phyloP scores from a whole-genome alignment of 2,888 invertebrate genomes.

The Axea sp. region DNA sequence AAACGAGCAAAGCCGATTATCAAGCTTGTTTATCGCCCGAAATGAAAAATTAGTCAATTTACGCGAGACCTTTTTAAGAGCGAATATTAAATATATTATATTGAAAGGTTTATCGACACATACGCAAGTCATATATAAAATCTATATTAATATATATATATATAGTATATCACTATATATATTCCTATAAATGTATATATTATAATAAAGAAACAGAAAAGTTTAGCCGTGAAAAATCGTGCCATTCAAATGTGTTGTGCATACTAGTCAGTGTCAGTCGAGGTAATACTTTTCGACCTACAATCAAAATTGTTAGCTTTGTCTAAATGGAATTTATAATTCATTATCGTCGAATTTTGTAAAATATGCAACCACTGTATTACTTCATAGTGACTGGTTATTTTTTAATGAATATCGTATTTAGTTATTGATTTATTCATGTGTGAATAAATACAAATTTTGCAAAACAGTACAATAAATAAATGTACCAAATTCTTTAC shows the following conservation, averaged over 20 bases:
- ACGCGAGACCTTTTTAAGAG: slow-evolving; percentile 74
- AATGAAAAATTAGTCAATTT: slow-evolving; percentile 78
- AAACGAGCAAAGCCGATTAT: slow-evolving; percentile 17
- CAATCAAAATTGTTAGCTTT: slow-evolving; percentile 34
- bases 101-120: slow-evolving; percentile 50
- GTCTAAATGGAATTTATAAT: slow-evolving; percentile 26
- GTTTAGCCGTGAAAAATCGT: slow-evolving; percentile 49
- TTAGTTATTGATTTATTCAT: no score
- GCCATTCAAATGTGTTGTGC: slow-evolving; percentile 60
- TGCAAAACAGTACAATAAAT: no score
- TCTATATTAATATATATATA: slow-evolving; percentile 17
- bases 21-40: slow-evolving; percentile 66
- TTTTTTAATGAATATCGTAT: no score
- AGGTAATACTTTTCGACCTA: slow-evolving; percentile 53
- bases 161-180: slow-evolving; percentile 38
- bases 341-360: slow-evolving; percentile 16
- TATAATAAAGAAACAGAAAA: slow-evolving; percentile 15
- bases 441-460: no score
- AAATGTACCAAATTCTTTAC: slow-evolving; percentile 12
- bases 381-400: no score
- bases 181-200: slow-evolving; percentile 60
- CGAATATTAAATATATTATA: slow-evolving; percentile 57
- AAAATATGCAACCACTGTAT: no score
- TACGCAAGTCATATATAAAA: slow-evolving; percentile 27
- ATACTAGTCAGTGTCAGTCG: slow-evolving; percentile 57